Conservation (phyloP, 2,888 invertebrate species). For the Limenitis arthemis region DNA sequence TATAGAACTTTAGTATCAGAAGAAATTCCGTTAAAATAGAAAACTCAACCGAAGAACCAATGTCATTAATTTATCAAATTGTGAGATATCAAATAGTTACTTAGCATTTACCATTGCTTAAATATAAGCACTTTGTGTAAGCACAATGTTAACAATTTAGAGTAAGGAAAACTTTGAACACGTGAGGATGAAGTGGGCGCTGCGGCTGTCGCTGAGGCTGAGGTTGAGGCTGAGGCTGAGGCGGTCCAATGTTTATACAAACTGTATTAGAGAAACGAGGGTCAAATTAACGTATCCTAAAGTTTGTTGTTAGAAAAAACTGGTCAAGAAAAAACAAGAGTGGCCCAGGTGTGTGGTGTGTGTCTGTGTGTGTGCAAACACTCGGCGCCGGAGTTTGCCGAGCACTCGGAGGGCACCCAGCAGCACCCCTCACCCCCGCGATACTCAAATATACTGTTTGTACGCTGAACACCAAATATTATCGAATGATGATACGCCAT, state of each 20-base stretch:
- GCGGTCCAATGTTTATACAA: slow-evolving; percentile 37
- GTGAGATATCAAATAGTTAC: too few relatives aligned
- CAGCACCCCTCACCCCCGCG: slow-evolving; percentile 17
- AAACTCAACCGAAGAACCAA: too few relatives aligned
- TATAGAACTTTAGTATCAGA: too few relatives aligned
- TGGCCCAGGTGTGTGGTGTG: slow-evolving; percentile 33
- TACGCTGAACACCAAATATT: slow-evolving; percentile 41
- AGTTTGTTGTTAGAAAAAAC: slow-evolving; percentile 42
- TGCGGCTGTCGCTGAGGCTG: background rate
- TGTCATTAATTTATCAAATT: too few relatives aligned
- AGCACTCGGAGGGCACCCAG: slow-evolving; percentile 29
- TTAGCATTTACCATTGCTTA: too few relatives aligned
- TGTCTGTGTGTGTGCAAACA: slow-evolving; percentile 29
- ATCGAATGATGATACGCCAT: slow-evolving; percentile 57
- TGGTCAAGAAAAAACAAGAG: slow-evolving; percentile 46
- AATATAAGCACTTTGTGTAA: background rate
- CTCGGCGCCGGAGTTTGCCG: slow-evolving; percentile 32
- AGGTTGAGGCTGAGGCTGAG: slow-evolving; percentile 11
- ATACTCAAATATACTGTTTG: slow-evolving; percentile 16
- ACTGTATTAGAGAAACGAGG: slow-evolving; percentile 43
- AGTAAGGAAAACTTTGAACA: slow-evolving; percentile 2
- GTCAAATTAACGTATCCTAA: slow-evolving; percentile 47
- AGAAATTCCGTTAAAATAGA: too few relatives aligned
- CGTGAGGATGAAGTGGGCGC: slow-evolving; percentile 1
- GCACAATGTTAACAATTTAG: background rate